phyloP scores from a whole-genome alignment of 2,113 vertebrate genomes.

The Eurypyga helias region DNA sequence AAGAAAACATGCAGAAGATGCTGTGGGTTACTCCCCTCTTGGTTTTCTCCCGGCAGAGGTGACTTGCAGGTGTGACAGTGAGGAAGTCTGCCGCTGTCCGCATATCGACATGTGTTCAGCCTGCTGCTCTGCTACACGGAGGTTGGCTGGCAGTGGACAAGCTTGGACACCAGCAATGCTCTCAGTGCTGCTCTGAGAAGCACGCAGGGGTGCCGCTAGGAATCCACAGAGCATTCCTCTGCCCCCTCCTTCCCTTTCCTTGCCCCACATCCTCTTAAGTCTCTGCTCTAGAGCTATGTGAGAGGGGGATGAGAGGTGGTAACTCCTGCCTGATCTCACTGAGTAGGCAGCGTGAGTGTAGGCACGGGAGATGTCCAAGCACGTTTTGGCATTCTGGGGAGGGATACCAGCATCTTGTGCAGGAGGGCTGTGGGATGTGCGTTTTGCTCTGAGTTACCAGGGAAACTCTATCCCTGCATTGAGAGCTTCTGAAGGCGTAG shows the following conservation, averaged over 20 bases:
- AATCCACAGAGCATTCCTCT: background rate
- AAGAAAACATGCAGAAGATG: background rate
- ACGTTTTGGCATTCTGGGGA: background rate
- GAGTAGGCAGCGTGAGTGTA: background rate
- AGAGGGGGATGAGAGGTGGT: background rate
- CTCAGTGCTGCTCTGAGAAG: background rate
- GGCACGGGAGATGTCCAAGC: background rate
- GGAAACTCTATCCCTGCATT: constrained; percentile 36
- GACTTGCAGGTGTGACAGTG: background rate
- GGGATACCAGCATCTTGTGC: constrained; percentile 4
- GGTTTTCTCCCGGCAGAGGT: background rate
- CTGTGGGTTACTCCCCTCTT: background rate
- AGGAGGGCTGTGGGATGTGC: constrained; percentile 32
- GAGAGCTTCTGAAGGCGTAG: constrained; percentile 32
- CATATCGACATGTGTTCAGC: background rate
- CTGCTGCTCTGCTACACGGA: background rate
- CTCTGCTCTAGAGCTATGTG: background rate
- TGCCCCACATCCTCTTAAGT: background rate
- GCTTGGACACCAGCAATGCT: background rate
- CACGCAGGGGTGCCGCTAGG: background rate
- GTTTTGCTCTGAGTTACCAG: constrained; percentile 23
- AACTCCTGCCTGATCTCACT: background rate
- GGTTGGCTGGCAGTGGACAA: background rate
- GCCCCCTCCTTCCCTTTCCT: background rate
- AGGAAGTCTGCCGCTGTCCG: background rate